Evolutionary conservation across 2,113 vertebrate genomes (phyloP).

Genomic region (Ictidomys tridecemlineatus): DNA sequence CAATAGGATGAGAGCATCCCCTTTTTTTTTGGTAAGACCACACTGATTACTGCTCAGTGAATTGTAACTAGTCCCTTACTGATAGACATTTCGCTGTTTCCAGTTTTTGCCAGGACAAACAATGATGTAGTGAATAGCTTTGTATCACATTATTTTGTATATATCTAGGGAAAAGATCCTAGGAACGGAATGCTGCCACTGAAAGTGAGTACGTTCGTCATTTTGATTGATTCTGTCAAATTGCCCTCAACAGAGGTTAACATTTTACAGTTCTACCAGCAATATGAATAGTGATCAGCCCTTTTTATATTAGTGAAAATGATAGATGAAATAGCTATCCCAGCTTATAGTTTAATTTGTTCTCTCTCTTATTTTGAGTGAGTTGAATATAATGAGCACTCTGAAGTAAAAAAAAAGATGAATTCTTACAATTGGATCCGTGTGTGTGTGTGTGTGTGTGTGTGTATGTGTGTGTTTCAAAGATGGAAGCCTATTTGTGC

Average conservation of each 20-base stretch:
- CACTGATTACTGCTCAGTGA: not conserved
- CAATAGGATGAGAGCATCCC: not conserved
- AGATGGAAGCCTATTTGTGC: not conserved
- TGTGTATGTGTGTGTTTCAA: constrained; percentile 61
- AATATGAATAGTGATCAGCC: not conserved
- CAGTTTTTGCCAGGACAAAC: not conserved
- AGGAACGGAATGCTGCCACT: not conserved
- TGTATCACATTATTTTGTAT: not conserved
- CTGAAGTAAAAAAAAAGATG: constrained; percentile 74
- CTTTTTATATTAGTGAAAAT: not conserved
- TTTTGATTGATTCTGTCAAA: constrained; percentile 36
- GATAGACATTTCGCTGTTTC: not conserved
- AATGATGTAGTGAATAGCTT: not conserved
- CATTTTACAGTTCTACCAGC: not conserved
- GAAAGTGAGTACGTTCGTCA: not conserved
- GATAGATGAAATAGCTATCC: not conserved
- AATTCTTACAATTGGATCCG: constrained; percentile 41
- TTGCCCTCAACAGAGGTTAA: not conserved
- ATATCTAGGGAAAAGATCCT: not conserved
- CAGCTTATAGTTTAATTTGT: not conserved
- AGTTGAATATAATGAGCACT: constrained; percentile 67
- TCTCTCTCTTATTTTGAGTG: constrained; percentile 33
- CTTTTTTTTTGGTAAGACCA: not conserved
- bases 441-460: accelerated
- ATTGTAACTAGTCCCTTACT: not conserved